phyloP scores from a whole-genome alignment of 2,113 vertebrate genomes.

The Tenrec ecaudatus region DNA sequence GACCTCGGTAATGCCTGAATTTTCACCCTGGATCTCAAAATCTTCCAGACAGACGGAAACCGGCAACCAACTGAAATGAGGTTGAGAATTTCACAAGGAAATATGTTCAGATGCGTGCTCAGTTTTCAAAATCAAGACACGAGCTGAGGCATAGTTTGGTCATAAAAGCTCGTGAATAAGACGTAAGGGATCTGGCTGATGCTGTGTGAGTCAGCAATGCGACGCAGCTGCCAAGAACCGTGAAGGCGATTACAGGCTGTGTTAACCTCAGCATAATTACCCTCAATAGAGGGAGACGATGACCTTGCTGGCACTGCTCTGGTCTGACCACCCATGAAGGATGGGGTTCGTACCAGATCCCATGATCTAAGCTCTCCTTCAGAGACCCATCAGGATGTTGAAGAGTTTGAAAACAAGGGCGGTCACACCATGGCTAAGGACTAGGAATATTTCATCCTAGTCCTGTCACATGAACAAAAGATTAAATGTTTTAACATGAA shows the following conservation, averaged over 20 bases:
- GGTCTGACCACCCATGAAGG: neutral
- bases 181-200: conserved; percentile 38
- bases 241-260: neutral
- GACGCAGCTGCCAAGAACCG: conserved; percentile 53
- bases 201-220: conserved; percentile 45
- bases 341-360: neutral
- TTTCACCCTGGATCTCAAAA: conserved; percentile 6
- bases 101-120: neutral
- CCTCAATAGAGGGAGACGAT: neutral
- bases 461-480: neutral
- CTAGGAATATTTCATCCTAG: neutral
- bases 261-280: neutral
- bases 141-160: conserved; percentile 41
- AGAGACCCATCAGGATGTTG: neutral
- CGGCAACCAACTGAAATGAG: neutral
- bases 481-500: neutral
- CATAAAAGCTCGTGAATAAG: conserved; percentile 23
- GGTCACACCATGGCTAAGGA: neutral
- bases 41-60: neutral
- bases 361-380: neutral
- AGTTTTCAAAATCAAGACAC: neutral
- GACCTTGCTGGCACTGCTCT: neutral
- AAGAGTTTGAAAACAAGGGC: neutral
- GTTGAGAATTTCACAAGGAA: neutral
- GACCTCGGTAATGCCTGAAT: neutral